Percentiles rank a stretch among this genome's conserved stretches.
phyloP scores from a whole-genome alignment of 2,797 vertebrate species.

The Catamblyrhynchus diadema region DNA sequence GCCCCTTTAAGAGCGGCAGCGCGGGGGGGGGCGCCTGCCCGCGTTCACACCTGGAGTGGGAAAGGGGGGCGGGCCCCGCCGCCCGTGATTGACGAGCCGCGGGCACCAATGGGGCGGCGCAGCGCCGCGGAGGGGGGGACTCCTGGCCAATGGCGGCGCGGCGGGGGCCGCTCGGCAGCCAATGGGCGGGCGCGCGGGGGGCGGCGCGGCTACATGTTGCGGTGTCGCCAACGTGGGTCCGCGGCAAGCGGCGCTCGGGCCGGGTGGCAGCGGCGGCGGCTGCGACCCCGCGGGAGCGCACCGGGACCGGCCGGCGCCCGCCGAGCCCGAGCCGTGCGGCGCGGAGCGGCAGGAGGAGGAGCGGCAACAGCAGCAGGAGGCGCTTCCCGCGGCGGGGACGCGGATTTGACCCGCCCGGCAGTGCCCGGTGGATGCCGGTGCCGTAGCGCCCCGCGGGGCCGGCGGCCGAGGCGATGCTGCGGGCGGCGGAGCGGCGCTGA shows the following conservation, averaged over 20 bases:
- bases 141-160: neutral
- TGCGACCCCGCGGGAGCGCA: neutral
- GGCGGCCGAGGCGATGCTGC: constrained; percentile 25
- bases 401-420: neutral
- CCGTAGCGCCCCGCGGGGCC: neutral
- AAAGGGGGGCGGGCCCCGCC: constrained; percentile 76
- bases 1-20: constrained; percentile 73
- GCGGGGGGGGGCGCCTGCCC: neutral
- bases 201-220: constrained; percentile 28
- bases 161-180: constrained; percentile 38
- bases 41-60: constrained; percentile 91
- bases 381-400: neutral
- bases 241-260: neutral
- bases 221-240: constrained; percentile 44
- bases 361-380: neutral
- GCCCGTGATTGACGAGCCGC: constrained; percentile 75
- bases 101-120: neutral
- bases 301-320: neutral
- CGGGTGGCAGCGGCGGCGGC: neutral
- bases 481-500: neutral
- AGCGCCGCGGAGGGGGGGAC: neutral
- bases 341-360: neutral
- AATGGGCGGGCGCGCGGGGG: constrained; percentile 48
- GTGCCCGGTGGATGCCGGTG: neutral
- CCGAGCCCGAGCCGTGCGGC: neutral